phyloP scores from a whole-genome alignment of 2,797 vertebrate species.

The Garrulus glandarius region DNA sequence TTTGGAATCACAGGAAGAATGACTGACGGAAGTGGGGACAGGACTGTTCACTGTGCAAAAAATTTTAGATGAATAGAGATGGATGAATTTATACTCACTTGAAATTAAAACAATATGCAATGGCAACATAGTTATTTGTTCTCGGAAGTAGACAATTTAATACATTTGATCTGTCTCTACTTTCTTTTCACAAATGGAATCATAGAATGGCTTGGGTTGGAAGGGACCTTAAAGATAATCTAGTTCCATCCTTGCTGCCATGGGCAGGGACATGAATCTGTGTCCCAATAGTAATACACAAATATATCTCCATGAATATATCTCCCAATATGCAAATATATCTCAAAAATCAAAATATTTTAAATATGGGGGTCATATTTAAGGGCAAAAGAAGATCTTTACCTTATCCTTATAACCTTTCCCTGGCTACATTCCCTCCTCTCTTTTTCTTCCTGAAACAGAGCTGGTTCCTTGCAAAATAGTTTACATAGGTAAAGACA shows the following conservation, averaged over 20 bases:
- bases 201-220: neutral
- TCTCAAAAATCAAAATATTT: neutral
- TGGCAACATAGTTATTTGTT: neutral
- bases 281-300: neutral
- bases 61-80: neutral
- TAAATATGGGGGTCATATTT: neutral
- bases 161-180: neutral
- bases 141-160: neutral
- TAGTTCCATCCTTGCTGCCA: neutral
- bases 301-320: neutral
- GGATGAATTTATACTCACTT: neutral
- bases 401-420: neutral
- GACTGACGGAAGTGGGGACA: neutral
- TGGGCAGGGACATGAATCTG: rapidly evolving
- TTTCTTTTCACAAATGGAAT: neutral
- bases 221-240: neutral
- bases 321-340: neutral
- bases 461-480: neutral
- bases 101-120: neutral
- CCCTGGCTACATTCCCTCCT: neutral
- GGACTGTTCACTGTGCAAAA: neutral
- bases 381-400: neutral
- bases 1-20: conserved; percentile 27
- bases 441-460: neutral
- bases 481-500: neutral